These are phyloP conservation scores for Drosophila demipolita DNA, from an alignment of 2,888 invertebrate genomes.

Conservation along the genomic window DNA sequence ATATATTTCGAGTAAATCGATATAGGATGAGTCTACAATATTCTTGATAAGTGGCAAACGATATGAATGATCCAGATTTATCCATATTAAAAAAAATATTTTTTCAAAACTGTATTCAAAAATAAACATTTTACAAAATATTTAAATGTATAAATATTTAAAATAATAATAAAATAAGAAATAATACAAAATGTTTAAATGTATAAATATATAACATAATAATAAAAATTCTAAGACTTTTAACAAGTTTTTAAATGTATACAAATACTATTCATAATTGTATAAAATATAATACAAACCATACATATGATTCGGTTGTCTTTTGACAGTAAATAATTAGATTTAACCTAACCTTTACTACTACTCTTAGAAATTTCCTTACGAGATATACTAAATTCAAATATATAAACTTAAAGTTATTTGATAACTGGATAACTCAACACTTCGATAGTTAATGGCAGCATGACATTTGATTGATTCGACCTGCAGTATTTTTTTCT, in stretches of 20 bases:
- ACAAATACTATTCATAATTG: background rate
- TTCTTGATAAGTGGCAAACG: background rate
- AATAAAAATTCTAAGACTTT: background rate
- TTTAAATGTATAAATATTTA: background rate
- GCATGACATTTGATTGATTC: background rate
- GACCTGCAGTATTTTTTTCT: background rate
- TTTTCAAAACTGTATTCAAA: background rate
- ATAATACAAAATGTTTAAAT: background rate
- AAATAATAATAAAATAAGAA: background rate
- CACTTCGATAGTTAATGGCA: background rate
- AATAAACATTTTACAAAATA: background rate
- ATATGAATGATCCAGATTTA: background rate
- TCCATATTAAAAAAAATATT: background rate
- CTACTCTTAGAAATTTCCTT: background rate
- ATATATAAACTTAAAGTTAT: background rate
- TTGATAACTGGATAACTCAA: background rate
- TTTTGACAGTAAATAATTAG: background rate
- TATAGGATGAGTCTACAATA: background rate
- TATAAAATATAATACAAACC: background rate
- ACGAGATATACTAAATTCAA: background rate
- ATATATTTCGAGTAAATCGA: conserved; percentile 22
- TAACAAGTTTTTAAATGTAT: background rate
- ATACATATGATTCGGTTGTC: background rate
- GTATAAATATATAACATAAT: background rate
- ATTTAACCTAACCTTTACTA: background rate